phyloP scores from a whole-genome alignment of 2,888 invertebrate species.

The Xanthorhoe designata region DNA sequence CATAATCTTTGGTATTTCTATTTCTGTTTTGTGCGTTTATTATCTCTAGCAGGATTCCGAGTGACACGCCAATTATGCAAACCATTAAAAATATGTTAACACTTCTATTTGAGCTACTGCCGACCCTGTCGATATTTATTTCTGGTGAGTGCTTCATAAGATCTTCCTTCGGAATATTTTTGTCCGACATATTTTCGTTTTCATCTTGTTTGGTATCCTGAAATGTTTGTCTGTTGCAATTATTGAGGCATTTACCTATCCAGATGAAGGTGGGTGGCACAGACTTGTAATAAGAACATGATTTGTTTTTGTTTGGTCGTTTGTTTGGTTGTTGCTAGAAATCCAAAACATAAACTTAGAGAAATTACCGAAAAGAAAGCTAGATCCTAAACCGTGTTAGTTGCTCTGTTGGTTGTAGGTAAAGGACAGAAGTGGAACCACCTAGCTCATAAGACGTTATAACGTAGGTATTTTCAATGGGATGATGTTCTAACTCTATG shows the following conservation, averaged over 20 bases:
- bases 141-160: conserved; percentile 28
- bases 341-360: no score
- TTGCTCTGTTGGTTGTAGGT: no score
- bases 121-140: conserved; percentile 39
- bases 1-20: conserved; percentile 37
- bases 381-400: no score
- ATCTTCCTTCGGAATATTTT: conserved; percentile 33
- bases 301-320: no score
- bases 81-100: conserved; percentile 64
- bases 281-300: no score
- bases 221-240: conserved; percentile 30
- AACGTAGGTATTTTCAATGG: no score
- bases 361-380: no score
- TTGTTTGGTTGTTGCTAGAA: no score
- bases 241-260: background rate
- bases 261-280: no score
- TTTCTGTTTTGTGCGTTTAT: conserved; percentile 60
- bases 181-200: conserved; percentile 33
- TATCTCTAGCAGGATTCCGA: conserved; percentile 68
- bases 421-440: no score
- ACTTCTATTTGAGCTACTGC: conserved; percentile 43
- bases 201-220: conserved; percentile 42
- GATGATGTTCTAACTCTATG: no score
- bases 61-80: conserved; percentile 67
- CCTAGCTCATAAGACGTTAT: no score